A percentile compares a stretch with the other conserved stretches of the same genome.
These are phyloP conservation scores for Trachemys scripta DNA, from an alignment of 2,113 vertebrate species.

Conservation along the genomic window DNA sequence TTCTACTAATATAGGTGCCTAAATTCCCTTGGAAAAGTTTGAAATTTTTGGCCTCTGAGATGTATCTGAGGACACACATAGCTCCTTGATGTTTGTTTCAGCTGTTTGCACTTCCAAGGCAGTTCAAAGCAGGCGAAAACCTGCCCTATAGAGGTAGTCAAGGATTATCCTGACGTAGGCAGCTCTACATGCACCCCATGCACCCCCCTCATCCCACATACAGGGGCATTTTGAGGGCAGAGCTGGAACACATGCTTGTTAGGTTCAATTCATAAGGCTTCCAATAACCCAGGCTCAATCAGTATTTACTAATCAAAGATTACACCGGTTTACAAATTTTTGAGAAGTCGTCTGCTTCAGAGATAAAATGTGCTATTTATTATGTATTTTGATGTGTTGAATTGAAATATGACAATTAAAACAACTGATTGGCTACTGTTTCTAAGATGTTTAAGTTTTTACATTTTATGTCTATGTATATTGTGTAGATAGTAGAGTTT, in stretches of 20 bases:
- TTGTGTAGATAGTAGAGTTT: too few species aligned
- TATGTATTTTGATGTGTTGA: too few species aligned
- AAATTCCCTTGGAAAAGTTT: background rate
- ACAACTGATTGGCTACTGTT: too few species aligned
- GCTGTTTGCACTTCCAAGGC: fast-evolving
- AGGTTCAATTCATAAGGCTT: background rate
- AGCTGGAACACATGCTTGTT: background rate
- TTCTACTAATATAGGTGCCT: background rate
- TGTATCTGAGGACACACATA: background rate
- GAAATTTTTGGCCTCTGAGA: background rate
- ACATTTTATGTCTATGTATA: too few species aligned
- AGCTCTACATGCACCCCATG: background rate
- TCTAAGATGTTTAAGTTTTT: too few species aligned
- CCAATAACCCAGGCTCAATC: background rate
- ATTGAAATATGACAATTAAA: too few species aligned
- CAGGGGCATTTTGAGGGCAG: background rate
- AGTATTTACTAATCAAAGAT: background rate
- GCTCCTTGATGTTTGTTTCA: background rate
- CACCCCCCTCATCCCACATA: background rate
- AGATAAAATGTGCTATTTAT: too few species aligned
- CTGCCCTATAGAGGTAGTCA: background rate
- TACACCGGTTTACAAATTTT: too few species aligned
- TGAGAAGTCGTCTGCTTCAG: too few species aligned
- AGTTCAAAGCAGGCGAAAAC: background rate
- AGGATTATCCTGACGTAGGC: background rate